Percentiles rank a stretch among this genome's conserved stretches.
Conservation (phyloP, 1,140 invertebrate species). For the Cydia splendana region DNA sequence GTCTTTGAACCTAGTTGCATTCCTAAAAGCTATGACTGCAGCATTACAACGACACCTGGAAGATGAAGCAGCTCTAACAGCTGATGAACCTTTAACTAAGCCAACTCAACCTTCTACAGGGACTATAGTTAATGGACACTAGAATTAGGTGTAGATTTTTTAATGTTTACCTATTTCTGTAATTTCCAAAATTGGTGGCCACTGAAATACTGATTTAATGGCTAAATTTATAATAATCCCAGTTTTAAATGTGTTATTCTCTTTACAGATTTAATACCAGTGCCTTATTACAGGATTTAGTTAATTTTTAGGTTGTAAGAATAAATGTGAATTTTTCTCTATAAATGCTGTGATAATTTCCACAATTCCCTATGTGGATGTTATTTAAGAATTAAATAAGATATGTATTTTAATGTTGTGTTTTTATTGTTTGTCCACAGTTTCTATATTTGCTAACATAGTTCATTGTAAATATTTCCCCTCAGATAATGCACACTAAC, state of each 20-base stretch:
- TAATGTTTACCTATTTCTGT: too few species aligned
- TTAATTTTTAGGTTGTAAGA: conserved; percentile 12
- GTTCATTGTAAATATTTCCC: too few species aligned
- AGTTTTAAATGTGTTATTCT: neutral
- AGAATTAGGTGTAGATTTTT: too few species aligned
- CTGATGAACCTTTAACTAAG: conserved; percentile 7
- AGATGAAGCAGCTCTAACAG: conserved; percentile 16
- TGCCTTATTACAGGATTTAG: neutral
- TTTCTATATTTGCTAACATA: too few species aligned
- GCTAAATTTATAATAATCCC: neutral
- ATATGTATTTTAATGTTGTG: neutral
- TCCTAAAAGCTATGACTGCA: conserved; percentile 5
- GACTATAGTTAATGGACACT: conserved; percentile 17
- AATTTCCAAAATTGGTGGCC: too few species aligned
- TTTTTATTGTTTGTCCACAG: neutral
- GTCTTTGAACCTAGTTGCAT: neutral
- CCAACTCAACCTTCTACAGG: neutral
- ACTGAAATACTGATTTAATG: too few species aligned
- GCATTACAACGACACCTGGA: neutral
- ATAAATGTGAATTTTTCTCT: conserved; percentile 15
- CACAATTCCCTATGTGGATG: conserved; percentile 5
- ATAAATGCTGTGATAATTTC: conserved; percentile 29
- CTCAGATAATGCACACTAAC: too few species aligned
- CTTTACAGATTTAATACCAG: neutral
- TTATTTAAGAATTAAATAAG: conserved; percentile 6